Evolutionary conservation across 1,140 invertebrate species (phyloP), one percentile per base, ranked within the genome.

Genomic region (Tyrophagus putrescentiae): DNA sequence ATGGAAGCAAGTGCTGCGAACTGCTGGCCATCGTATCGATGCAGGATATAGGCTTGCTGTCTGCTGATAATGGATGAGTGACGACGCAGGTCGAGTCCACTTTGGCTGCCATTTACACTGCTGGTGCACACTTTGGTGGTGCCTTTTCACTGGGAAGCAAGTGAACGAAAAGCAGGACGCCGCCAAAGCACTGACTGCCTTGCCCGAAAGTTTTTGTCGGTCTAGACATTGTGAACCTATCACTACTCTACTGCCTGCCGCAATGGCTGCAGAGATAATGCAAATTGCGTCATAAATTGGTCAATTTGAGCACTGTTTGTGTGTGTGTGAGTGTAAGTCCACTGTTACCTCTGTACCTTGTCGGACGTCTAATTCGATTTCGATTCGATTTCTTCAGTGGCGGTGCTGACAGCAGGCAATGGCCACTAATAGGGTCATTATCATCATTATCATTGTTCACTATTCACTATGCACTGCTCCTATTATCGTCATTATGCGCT

Each of bases 201-300:
- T n/a, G n/a, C n/a, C n/a, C n/a, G n/a, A n/a, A n/a, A n/a, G n/a
- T n/a, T n/a, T n/a, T n/a, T n/a, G n/a, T n/a, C n/a, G n/a, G n/a
- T n/a, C n/a, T n/a, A n/a, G n/a, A n/a, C n/a, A n/a, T n/a, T n/a
- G n/a, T n/a, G n/a, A n/a, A 18, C 45, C 7, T 25, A 25, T 48
- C 45, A 7, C 7, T 7, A 21, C 18, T 48, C 7, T 21, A 13
- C 45, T 18, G 31, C 36, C 13, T 21, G 13, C 36, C 36, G 21
- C 21, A 39, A 39, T 21, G 21, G 13, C 21, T 13, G 13, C 13
- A 18, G 45, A 48, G 45, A 6, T 48, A 48, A 48, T 48, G 45
- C 45, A 48, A 48, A 48, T 48, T 48, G 45, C 18, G 45, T 29
- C 45, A 48, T 48, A 48, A 48, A 48, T 48, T 48, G 45, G 31